phyloP scores from a whole-genome alignment of 2,113 vertebrate species.

The Antechinus stuartii region DNA sequence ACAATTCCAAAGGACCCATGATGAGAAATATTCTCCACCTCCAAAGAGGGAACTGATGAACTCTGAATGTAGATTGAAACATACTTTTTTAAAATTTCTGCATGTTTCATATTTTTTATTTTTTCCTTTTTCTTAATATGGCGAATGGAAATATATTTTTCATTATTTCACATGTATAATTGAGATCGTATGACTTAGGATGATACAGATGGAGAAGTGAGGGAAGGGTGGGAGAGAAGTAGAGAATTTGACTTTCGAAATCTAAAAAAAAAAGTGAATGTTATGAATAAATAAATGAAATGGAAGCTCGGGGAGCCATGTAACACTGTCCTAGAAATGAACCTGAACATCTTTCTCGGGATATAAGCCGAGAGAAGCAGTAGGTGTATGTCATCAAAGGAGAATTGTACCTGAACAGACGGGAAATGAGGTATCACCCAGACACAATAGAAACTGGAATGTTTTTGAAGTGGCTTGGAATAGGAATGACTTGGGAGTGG shows the following conservation, averaged over 20 bases:
- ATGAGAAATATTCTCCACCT: background rate
- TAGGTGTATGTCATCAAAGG: background rate
- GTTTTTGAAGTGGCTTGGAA: constrained; percentile 45
- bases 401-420: constrained; percentile 25
- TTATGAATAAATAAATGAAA: background rate
- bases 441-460: constrained; percentile 31
- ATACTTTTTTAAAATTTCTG: background rate
- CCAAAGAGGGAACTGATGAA: background rate
- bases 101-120: background rate
- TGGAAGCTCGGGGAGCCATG: background rate
- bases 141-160: background rate
- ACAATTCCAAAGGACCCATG: background rate
- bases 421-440: constrained; percentile 47
- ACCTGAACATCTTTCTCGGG: background rate
- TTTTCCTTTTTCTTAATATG: background rate
- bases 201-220: too few relatives aligned
- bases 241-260: background rate
- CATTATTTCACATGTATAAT: background rate
- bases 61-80: background rate
- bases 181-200: background rate
- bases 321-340: background rate
- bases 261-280: background rate
- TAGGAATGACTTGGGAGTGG: background rate
- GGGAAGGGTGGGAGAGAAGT: too few relatives aligned
- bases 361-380: background rate